A percentile compares a stretch with the other conserved stretches of the same genome.
phyloP scores from a whole-genome alignment of 2,888 invertebrate species.

The Thereva nobilitata region DNA sequence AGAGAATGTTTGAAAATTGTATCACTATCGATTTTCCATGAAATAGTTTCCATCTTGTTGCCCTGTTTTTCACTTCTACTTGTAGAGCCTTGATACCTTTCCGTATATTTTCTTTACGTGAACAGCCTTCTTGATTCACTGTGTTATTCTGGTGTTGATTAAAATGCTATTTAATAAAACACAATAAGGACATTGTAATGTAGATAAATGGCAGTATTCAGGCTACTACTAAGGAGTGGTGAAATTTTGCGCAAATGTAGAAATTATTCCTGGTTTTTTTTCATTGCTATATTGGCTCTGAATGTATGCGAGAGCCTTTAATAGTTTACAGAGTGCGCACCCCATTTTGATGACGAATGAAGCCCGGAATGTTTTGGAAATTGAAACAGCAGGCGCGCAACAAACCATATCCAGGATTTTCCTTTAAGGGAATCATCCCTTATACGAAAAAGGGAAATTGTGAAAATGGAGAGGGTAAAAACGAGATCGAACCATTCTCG shows the following conservation, averaged over 20 bases:
- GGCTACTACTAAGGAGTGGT: too few relatives aligned
- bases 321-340: constrained; percentile 20
- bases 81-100: not conserved
- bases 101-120: too few relatives aligned
- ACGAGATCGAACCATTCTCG: constrained; percentile 3
- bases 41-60: constrained; percentile 29
- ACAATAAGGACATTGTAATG: too few relatives aligned
- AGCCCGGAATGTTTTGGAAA: constrained; percentile 15
- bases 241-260: too few relatives aligned
- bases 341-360: constrained; percentile 26
- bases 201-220: too few relatives aligned
- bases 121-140: too few relatives aligned
- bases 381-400: constrained; percentile 18
- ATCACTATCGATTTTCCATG: constrained; percentile 41
- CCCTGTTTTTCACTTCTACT: constrained; percentile 16
- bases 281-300: too few relatives aligned
- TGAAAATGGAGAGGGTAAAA: constrained; percentile 11
- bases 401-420: constrained; percentile 15
- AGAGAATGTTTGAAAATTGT: constrained; percentile 45
- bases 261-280: too few relatives aligned
- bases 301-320: not conserved
- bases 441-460: too few relatives aligned
- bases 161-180: too few relatives aligned
- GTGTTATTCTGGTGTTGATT: too few relatives aligned
- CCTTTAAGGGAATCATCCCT: too few relatives aligned